phyloP scores from a whole-genome alignment of 2,113 vertebrate genomes.

The Entosphenus tridentatus region DNA sequence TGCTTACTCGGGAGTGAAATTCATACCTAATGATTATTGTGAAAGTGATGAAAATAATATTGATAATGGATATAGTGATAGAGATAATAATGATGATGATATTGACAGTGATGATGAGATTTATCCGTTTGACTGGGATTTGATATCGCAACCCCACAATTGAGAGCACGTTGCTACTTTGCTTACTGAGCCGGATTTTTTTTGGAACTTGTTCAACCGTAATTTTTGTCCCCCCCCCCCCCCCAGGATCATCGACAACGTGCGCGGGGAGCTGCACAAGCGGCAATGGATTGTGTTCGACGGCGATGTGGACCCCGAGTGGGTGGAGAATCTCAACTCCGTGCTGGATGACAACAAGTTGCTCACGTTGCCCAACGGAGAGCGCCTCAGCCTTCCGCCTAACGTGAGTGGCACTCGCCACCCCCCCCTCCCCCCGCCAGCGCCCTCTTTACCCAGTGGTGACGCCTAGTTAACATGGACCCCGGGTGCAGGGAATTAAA shows the following conservation, averaged over 20 bases:
- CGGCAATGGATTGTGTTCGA: slow-evolving; percentile 38
- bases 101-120: neutral
- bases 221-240: neutral
- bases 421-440: no score
- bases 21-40: no score
- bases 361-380: slow-evolving; percentile 34
- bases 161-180: neutral
- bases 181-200: neutral
- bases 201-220: neutral
- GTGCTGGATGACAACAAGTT: slow-evolving; percentile 42
- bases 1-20: no score
- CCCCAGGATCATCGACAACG: slow-evolving; percentile 1
- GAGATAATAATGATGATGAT: neutral
- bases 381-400: slow-evolving; percentile 36
- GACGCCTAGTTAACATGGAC: no score
- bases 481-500: no score
- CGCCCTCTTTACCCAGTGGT: no score
- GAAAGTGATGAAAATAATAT: no score
- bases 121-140: neutral
- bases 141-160: neutral
- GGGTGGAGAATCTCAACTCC: slow-evolving; percentile 43
- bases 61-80: neutral
- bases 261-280: slow-evolving; percentile 17
- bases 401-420: slow-evolving; percentile 15
- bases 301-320: slow-evolving; percentile 36